Base-by-base conservation (phyloP, 2,888 invertebrate genomes). In the Heliconius hortense region DNA sequence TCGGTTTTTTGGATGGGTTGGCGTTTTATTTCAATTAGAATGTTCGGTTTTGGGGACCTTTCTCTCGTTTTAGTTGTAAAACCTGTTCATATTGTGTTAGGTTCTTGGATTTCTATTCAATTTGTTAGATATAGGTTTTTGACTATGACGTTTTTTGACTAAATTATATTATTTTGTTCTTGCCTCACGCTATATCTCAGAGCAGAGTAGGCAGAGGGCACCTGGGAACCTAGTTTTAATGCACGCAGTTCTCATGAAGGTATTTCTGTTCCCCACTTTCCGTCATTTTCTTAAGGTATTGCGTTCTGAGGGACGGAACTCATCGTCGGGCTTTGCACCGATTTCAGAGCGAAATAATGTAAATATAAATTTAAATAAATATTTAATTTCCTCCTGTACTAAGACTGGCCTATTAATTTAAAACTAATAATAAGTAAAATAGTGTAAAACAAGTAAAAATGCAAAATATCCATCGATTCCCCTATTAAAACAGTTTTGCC, bases 401-500 rank as follows among this genome's bases (percentile, higher is more conserved):
- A 48, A 18, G 1, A 48, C 48, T 48, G 21, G 48, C 18, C 48
- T 18, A 48, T 18, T 48, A 18, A 48, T 48, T 21, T 21, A 18
- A 48, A 48, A 48, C 48, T 48, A 48, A 18, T 48, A 48, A 48
- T 43, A 48, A 18, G 21, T 18, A 48, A 48, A 48, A 48, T 48
- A 48, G 48, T 21, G 48, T 48, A 48, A 48, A 48, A 48, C 48
- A 48, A 48, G 48, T 48, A 48, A 5, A 48, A 48, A n/a, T 56
- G 56, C 56, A 63, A 63, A 63, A 21, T 21, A 21, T 39, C 8
- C 35, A 10, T 31, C 13, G n/a, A 4, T 66, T 13, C 7, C n/a
- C 28, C 53, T 35, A 69, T 53, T 56, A 56, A 56, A 35, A 35
- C 15, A n/a, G n/a, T 69, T 69, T 31, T n/a, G 69, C 35, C 56